phyloP scores from a whole-genome alignment of 2,888 invertebrate genomes.

The Pandemis cinnamomeana region DNA sequence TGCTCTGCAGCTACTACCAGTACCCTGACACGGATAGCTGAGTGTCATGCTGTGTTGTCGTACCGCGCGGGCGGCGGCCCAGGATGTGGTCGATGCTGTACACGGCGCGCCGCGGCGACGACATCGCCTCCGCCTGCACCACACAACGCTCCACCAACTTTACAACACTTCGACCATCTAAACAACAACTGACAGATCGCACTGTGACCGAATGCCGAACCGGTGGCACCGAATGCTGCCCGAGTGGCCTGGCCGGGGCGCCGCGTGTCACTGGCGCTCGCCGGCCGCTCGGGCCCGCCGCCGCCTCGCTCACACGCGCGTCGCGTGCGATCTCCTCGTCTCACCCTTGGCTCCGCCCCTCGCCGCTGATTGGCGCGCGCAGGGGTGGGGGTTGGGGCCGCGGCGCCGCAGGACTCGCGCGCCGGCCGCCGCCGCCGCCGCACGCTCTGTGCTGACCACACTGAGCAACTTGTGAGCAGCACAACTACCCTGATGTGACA shows the following conservation, averaged over 20 bases:
- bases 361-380: constrained; percentile 53
- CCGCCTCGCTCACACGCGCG: constrained; percentile 40
- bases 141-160: constrained; percentile 3
- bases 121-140: constrained; percentile 14
- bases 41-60: neutral
- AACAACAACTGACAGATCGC: constrained; percentile 1
- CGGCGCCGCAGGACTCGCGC: constrained; percentile 28
- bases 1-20: too few relatives aligned
- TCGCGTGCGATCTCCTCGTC: constrained; percentile 44
- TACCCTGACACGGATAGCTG: too few relatives aligned
- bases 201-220: neutral
- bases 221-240: neutral
- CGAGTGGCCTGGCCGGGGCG: constrained; percentile 2
- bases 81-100: constrained; percentile 79
- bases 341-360: constrained; percentile 60
- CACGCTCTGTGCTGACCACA: neutral
- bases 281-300: constrained; percentile 10
- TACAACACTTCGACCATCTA: constrained; percentile 12
- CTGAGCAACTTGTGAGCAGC: neutral
- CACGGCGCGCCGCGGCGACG: constrained; percentile 62
- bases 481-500: neutral
- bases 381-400: constrained; percentile 25
- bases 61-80: constrained; percentile 49
- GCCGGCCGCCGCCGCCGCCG: neutral
- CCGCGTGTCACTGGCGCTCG: constrained; percentile 9